phyloP scores from a whole-genome alignment of 2,113 vertebrate genomes.

The Lipotes vexillifer region DNA sequence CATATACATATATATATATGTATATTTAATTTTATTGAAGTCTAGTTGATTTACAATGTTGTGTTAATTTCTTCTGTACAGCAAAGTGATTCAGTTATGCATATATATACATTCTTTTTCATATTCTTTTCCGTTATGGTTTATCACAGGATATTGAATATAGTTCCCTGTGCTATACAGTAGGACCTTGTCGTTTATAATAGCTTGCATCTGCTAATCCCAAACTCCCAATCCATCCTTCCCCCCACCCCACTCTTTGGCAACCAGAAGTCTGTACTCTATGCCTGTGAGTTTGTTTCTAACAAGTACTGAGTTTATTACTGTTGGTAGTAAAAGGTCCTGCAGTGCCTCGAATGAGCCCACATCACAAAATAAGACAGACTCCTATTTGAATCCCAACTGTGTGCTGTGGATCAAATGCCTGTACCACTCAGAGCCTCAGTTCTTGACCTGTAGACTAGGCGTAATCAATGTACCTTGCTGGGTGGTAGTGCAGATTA shows the following conservation, averaged over 20 bases:
- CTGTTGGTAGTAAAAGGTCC: neutral
- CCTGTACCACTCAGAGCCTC: neutral
- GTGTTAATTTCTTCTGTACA: neutral
- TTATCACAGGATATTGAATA: neutral
- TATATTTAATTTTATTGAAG: neutral
- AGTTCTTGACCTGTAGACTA: neutral
- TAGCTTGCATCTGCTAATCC: neutral
- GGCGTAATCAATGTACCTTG: neutral
- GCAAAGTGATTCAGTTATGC: neutral
- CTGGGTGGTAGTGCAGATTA: neutral
- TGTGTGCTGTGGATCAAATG: neutral
- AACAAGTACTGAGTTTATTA: neutral
- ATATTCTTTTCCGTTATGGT: neutral
- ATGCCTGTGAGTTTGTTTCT: neutral
- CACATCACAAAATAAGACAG: neutral
- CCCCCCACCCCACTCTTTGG: neutral
- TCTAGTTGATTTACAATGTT: neutral
- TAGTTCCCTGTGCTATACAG: neutral
- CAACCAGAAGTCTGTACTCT: neutral
- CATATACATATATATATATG: neutral
- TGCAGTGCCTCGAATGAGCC: neutral
- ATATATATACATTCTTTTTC: neutral
- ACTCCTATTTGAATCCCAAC: neutral
- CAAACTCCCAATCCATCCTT: neutral
- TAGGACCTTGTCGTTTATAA: neutral